These are phyloP conservation scores for Tryphoninae sp. DNA, from an alignment of 2,888 invertebrate genomes.

Conservation along the genomic window DNA sequence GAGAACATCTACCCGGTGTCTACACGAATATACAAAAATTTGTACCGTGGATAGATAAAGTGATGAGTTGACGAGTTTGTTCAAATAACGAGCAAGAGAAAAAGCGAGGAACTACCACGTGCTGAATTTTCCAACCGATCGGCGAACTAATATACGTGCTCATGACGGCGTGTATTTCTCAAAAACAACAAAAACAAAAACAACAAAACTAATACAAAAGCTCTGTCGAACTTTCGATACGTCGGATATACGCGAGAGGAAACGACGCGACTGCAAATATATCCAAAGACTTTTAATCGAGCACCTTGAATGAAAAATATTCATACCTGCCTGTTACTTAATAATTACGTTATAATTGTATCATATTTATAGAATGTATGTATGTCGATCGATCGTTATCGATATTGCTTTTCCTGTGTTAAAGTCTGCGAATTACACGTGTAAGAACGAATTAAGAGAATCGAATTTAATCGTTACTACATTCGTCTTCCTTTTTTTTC, in stretches of 20 bases:
- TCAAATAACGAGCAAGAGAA: constrained; percentile 21
- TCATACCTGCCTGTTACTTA: not conserved
- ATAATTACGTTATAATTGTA: constrained; percentile 14
- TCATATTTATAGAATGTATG: constrained; percentile 32
- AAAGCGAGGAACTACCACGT: constrained; percentile 40
- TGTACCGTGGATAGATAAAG: constrained; percentile 95
- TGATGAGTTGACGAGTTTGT: constrained; percentile 83
- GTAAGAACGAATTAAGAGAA: not conserved
- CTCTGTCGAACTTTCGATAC: not conserved
- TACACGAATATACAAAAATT: constrained; percentile 97
- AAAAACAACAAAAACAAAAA: not conserved
- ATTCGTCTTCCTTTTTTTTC: not conserved
- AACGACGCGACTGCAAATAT: constrained; percentile 21
- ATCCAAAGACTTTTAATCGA: constrained; percentile 55
- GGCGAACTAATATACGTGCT: constrained; percentile 41
- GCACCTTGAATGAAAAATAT: constrained; percentile 31
- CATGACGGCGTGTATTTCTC: constrained; percentile 54
- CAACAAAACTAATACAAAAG: not conserved
- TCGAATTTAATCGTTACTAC: not conserved
- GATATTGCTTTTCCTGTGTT: not conserved
- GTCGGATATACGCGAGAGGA: constrained; percentile 8
- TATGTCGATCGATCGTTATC: not conserved
- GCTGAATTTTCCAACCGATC: constrained; percentile 33
- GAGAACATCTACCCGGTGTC: constrained; percentile 94
- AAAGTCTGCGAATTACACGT: constrained; percentile 2